Evolutionary conservation across 2,888 invertebrate species (phyloP), one percentile per base, ranked within the genome.

Genomic region (Chydorus sphaericus): DNA sequence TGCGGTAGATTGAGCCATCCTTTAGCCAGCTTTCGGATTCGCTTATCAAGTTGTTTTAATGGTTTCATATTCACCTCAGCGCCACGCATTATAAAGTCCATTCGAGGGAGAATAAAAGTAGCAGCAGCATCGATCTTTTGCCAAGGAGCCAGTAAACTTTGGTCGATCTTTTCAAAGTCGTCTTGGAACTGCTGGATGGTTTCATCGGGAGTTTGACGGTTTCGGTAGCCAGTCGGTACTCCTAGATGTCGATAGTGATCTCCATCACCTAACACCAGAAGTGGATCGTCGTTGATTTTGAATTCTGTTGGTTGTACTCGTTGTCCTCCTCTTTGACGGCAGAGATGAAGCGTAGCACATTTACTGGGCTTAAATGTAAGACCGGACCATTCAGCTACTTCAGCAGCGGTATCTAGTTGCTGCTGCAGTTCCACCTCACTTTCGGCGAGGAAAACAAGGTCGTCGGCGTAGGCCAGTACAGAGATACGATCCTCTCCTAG

Each of bases 171-270:
- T n/a, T 48, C 5, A 7, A 59, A 37, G 16, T 54, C 54, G n/a
- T 3, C 20, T 2, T 16, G 8, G n/a, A 39, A n/a, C 7, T 16
- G 8, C 8, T 8, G 3, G 7, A 39, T 8, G 20, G 39, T 11
- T 39, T 23, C 56, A 3, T 48, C 51, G 2, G 63, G 61, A 2
- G 61, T 57, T 14, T 62, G 62, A 11, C 55, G 55, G 16, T 63
- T 60, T 7, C 59, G 58, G 58, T 61, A 63, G 0, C 65, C 66
- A 1, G 65, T 65, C 2, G 66, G 65, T 10, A 66, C 62, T 4
- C 66, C 67, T 8, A 69, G 64, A 57, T 66, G 65, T n/a, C 62
- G 55, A 57, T 65, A 64, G 1, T 63, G 51, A 38, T 62, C 57
- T 1, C 55, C 55, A 26, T 58, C 56, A 3, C 23, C 6, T 4